These are phyloP conservation scores for Scortum barcoo DNA, from an alignment of 2,113 vertebrate genomes.

Conservation along the genomic window DNA sequence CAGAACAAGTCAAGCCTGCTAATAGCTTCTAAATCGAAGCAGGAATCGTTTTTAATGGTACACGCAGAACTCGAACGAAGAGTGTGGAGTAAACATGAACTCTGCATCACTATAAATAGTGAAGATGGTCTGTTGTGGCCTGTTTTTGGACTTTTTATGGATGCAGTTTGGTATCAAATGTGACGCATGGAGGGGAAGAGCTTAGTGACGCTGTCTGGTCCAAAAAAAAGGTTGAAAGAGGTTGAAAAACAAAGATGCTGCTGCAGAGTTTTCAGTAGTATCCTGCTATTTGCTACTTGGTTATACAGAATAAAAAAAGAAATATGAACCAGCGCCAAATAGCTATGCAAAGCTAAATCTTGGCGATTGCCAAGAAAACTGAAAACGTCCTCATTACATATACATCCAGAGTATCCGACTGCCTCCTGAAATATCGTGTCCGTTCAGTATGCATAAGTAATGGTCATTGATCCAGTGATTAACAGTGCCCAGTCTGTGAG, in stretches of 20 bases:
- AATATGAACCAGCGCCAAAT: constrained; percentile 9
- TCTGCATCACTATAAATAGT: constrained; percentile 68
- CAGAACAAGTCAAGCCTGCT: constrained; percentile 63
- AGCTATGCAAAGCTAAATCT: constrained; percentile 3
- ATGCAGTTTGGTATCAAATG: constrained; percentile 39
- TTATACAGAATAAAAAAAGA: background rate
- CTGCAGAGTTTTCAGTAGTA: background rate
- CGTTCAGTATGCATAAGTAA: constrained; percentile 53
- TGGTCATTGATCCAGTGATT: constrained; percentile 63
- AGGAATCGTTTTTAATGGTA: constrained; percentile 60
- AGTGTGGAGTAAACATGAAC: constrained; percentile 50
- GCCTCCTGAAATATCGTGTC: constrained; percentile 45
- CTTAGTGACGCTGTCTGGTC: constrained; percentile 16
- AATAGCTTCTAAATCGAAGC: constrained; percentile 68
- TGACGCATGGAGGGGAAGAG: constrained; percentile 29
- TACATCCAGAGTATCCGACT: constrained; percentile 24
- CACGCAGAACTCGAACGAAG: constrained; percentile 52
- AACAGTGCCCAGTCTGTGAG: constrained; percentile 18
- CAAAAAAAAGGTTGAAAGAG: background rate
- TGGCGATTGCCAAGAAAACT: constrained; percentile 18
- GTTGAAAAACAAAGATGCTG: constrained; percentile 3
- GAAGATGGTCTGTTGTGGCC: constrained; percentile 40
- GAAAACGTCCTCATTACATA: constrained; percentile 35
- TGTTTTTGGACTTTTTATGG: constrained; percentile 39
- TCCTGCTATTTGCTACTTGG: background rate